Percentiles rank a stretch among this genome's conserved stretches.
These are phyloP conservation scores for Fulica atra DNA, from an alignment of 2,113 vertebrate genomes.

Conservation along the genomic window DNA sequence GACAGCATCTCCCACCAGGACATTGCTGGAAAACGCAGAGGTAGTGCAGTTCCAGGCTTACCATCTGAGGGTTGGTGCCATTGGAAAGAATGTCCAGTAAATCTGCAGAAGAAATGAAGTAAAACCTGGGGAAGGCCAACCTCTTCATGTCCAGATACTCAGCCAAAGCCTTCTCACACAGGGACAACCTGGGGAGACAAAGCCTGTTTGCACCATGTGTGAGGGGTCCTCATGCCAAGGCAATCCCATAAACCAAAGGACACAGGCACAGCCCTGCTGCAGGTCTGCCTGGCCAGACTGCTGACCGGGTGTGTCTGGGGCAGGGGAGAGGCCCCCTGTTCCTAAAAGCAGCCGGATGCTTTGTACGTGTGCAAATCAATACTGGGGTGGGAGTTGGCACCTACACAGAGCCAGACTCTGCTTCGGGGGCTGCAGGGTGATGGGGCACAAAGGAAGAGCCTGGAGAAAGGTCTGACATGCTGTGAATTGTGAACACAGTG, in stretches of 20 bases:
- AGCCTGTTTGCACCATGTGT: background rate
- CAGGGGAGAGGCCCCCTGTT: background rate
- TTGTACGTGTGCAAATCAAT: background rate
- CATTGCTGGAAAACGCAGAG: background rate
- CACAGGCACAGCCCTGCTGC: background rate
- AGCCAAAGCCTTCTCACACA: slow-evolving; percentile 94
- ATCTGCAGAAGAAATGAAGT: slow-evolving; percentile 97
- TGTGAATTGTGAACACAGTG: background rate
- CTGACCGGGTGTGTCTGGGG: background rate
- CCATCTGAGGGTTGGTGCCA: slow-evolving; percentile 86
- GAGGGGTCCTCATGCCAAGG: background rate
- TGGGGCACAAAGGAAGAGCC: background rate
- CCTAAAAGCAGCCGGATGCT: background rate
- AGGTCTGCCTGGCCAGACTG: background rate
- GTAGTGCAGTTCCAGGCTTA: slow-evolving; percentile 32
- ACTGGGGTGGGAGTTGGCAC: background rate
- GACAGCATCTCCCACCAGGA: background rate
- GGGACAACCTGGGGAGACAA: slow-evolving; percentile 80
- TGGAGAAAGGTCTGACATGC: background rate
- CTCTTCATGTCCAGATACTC: slow-evolving; percentile 95
- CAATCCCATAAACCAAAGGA: background rate
- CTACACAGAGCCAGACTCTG: background rate
- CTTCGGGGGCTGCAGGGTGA: background rate
- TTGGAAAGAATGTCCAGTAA: slow-evolving; percentile 95
- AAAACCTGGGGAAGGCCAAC: slow-evolving; percentile 93